phyloP scores from a whole-genome alignment of 2,113 vertebrate genomes.

The Osmerus eperlanus region DNA sequence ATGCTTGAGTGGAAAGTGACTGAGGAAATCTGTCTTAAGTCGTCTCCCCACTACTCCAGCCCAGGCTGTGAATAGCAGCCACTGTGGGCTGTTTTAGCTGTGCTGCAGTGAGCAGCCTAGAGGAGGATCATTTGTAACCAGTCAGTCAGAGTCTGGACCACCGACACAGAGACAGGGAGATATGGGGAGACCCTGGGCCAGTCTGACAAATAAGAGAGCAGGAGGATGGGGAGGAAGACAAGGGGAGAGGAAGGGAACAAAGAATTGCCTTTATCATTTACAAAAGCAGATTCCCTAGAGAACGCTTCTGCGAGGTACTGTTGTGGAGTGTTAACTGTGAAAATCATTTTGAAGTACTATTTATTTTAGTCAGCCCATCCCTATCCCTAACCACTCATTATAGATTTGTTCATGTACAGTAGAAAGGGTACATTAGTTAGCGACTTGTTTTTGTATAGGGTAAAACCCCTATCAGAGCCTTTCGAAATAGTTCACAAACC shows the following conservation, averaged over 20 bases:
- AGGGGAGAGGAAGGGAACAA: neutral
- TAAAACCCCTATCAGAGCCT: too few relatives aligned
- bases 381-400: too few relatives aligned
- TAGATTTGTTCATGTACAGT: too few relatives aligned
- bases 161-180: constrained; percentile 6
- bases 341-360: too few relatives aligned
- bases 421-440: neutral
- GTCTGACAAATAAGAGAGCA: neutral
- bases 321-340: too few relatives aligned
- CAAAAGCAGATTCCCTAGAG: neutral
- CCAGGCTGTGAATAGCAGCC: constrained; percentile 10
- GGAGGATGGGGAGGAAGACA: neutral
- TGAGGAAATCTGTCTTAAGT: constrained; percentile 6
- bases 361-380: too few relatives aligned
- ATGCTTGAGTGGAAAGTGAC: constrained; percentile 8
- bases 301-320: too few relatives aligned
- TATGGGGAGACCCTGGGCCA: neutral
- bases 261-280: neutral
- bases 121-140: constrained; percentile 30
- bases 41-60: constrained; percentile 8
- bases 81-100: constrained; percentile 7
- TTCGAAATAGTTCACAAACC: too few relatives aligned
- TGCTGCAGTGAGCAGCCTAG: constrained; percentile 7
- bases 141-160: constrained; percentile 17
- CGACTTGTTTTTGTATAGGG: too few relatives aligned